Evolutionary conservation across 2,888 invertebrate genomes (phyloP).

Genomic region (Halocaridina rubra): DNA sequence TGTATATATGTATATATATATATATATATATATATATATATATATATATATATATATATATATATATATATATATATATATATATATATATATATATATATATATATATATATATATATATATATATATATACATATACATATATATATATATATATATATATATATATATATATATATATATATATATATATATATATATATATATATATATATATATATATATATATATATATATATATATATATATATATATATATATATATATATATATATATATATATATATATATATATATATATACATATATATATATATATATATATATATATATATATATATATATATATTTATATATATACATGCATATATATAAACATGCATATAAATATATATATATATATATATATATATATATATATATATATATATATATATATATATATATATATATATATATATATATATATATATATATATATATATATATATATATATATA

Average conservation of each 20-base stretch:
- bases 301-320: constrained; percentile 8
- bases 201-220: not conserved
- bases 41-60: constrained; percentile 14
- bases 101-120: not conserved
- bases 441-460: constrained; percentile 11
- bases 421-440: not conserved
- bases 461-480: constrained; percentile 5
- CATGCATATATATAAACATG: not conserved
- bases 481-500: constrained; percentile 8
- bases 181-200: not conserved
- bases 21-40: not conserved
- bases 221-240: not conserved
- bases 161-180: not conserved
- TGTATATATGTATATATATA: not conserved
- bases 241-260: not conserved
- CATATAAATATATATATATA: not conserved
- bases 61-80: constrained; percentile 14
- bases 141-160: not conserved
- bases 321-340: not conserved
- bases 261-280: not conserved
- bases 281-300: not conserved
- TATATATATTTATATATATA: not conserved
- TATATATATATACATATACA: constrained; percentile 14
- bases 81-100: not conserved
- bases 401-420: not conserved